phyloP scores from a whole-genome alignment of 2,113 vertebrate species.

The Amazona guildingii region DNA sequence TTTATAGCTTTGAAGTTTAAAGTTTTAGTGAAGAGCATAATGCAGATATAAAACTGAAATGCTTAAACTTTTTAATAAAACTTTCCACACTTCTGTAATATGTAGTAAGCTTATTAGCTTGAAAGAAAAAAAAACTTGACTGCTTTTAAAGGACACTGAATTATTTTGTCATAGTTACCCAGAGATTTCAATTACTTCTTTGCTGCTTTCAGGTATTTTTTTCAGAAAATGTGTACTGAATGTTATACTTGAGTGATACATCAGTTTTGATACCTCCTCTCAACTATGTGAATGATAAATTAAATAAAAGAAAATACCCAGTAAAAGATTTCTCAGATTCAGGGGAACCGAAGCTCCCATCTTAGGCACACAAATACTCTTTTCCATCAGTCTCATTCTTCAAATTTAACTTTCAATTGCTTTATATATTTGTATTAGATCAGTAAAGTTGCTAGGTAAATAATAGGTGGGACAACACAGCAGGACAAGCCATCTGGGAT shows the following conservation, averaged over 20 bases:
- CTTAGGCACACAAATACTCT: not conserved
- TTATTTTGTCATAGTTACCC: conserved; percentile 3
- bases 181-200: not conserved
- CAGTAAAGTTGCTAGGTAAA: not conserved
- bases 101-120: conserved; percentile 34
- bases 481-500: not conserved
- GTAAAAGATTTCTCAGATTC: not conserved
- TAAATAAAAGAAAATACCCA: not conserved
- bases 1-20: conserved; percentile 67
- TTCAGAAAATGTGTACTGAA: not conserved
- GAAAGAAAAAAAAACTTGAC: not conserved
- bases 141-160: not conserved
- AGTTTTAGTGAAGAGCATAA: conserved; percentile 58
- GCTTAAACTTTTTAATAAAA: conserved; percentile 65
- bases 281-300: not conserved
- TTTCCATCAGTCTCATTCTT: not conserved
- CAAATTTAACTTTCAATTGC: not conserved
- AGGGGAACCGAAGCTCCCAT: not conserved
- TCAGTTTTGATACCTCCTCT: not conserved
- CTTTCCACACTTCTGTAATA: conserved; percentile 12
- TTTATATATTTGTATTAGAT: not conserved
- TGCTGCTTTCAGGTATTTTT: not conserved
- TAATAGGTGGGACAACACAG: not conserved
- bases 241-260: not conserved
- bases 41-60: conserved; percentile 51